Conservation (phyloP, 2,888 invertebrate species). For the Drosophila nr. perissopoda region DNA sequence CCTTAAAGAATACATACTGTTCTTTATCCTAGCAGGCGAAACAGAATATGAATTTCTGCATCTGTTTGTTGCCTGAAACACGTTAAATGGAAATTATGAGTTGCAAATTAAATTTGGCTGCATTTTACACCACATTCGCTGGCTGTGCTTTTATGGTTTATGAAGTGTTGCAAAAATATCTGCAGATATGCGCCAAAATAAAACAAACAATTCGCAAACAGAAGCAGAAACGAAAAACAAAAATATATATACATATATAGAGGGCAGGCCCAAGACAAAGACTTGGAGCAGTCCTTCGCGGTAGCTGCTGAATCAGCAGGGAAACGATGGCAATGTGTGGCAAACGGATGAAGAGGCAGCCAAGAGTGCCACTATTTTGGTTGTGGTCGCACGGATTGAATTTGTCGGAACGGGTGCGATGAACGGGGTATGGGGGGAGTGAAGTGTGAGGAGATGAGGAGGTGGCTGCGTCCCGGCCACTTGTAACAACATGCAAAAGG, state of each 20-base stretch:
- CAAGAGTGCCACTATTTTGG: slow-evolving; percentile 64
- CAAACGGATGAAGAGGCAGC: slow-evolving; percentile 55
- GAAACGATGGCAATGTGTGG: slow-evolving; percentile 42
- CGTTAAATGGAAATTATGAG: slow-evolving; percentile 66
- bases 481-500: slow-evolving; percentile 79
- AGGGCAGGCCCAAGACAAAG: slow-evolving; percentile 17
- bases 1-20: not conserved
- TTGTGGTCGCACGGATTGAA: slow-evolving; percentile 51
- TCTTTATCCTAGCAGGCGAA: not conserved
- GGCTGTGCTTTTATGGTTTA: slow-evolving; percentile 71
- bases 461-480: slow-evolving; percentile 48
- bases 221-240: slow-evolving; percentile 17
- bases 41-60: slow-evolving; percentile 36
- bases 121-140: slow-evolving; percentile 61
- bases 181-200: slow-evolving; percentile 63
- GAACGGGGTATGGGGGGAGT: not conserved
- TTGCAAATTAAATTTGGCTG: slow-evolving; percentile 74
- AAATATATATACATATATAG: slow-evolving; percentile 10
- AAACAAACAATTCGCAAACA: slow-evolving; percentile 32
- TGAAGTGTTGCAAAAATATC: slow-evolving; percentile 76
- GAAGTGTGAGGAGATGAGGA: not conserved
- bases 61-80: slow-evolving; percentile 42
- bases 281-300: slow-evolving; percentile 16
- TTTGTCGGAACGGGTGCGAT: slow-evolving; percentile 4
- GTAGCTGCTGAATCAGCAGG: slow-evolving; percentile 66